Evolutionary conservation across 2,888 invertebrate genomes (phyloP), one percentile per base, ranked within the genome.

Genomic region (Cataglyphis albicans): DNA sequence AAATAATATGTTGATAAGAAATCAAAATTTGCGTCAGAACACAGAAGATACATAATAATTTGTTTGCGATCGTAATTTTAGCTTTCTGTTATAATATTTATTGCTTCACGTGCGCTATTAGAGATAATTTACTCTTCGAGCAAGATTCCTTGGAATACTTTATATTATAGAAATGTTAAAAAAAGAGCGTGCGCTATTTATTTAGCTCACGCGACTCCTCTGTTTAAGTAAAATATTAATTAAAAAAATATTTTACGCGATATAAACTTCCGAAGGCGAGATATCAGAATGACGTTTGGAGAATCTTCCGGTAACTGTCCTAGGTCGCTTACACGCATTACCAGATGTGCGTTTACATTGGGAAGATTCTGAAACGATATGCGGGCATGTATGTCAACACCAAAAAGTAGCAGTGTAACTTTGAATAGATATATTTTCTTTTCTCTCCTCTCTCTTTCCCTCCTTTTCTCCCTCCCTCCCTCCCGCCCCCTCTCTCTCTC

Each of bases 321-420:
- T n/a, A n/a, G 5, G n/a, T 18, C 38, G 15, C 38, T 70, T 41
- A 41, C 44, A n/a, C 41, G 9, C 35, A 29, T 15, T 12, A 18
- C n/a, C 18, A 32, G 25, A 41, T 18, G n/a, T 52, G 41, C 32
- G 3, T 61, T 81, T 32, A 32, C 12, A 41, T n/a, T 65, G 4
- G 55, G 9, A 9, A 64, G 44, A 6, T 81, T 65, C 44, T 35
- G 41, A 44, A 25, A 65, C 55, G 41, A 57, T 18, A 48, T 18
- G 48, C 44, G 9, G 25, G 15, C n/a, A 25, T 21, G 48, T 52
- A 64, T 32, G 57, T 81, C 72, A 41, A 84, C 38, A 65, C 64
- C 61, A n/a, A n/a, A 48, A 59, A 87, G 74, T 61, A 61, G 73
- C 81, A 67, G 65, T 67, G 70, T 73, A 86, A 89, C 88, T 85